Evolutionary conservation across 2,113 vertebrate genomes (phyloP).

Genomic region (Crotalus horridus): DNA sequence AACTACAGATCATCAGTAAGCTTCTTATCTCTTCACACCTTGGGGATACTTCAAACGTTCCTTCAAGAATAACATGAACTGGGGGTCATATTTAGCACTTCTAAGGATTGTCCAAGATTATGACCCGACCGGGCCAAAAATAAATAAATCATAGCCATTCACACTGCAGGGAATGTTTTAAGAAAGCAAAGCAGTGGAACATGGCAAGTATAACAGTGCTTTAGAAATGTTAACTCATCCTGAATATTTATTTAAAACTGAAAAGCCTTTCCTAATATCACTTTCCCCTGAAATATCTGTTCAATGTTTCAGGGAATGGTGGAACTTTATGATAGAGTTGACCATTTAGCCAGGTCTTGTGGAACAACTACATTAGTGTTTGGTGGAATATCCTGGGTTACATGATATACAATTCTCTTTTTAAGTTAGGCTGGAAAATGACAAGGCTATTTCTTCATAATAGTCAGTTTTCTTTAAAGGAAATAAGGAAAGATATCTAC

Average conservation of each 20-base stretch:
- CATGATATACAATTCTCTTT: not conserved
- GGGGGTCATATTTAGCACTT: conserved; percentile 45
- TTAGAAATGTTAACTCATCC: conserved; percentile 10
- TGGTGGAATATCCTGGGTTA: not conserved
- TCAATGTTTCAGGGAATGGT: not conserved
- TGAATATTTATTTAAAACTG: not conserved
- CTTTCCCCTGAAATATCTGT: not conserved
- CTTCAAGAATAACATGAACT: conserved; percentile 50
- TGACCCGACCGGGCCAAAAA: conserved; percentile 53
- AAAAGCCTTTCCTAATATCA: not conserved
- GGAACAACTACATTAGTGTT: not conserved
- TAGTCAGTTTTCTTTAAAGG: not conserved
- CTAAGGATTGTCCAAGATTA: conserved; percentile 33
- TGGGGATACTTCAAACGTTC: conserved; percentile 51
- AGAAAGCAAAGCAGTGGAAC: conserved; percentile 54
- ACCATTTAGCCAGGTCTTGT: not conserved
- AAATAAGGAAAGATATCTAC: not conserved
- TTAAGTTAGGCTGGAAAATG: not conserved
- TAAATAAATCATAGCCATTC: conserved; percentile 46
- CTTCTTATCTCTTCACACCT: conserved; percentile 53
- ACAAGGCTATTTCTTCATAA: not conserved
- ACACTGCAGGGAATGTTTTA: conserved; percentile 30
- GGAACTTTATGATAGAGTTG: too few relatives aligned
- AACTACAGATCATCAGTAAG: conserved; percentile 62
- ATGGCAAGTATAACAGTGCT: conserved; percentile 31